Base-by-base conservation (phyloP, 30 jellyfish, hydroid and myxozoan species). In the Pelagia noctiluca region DNA sequence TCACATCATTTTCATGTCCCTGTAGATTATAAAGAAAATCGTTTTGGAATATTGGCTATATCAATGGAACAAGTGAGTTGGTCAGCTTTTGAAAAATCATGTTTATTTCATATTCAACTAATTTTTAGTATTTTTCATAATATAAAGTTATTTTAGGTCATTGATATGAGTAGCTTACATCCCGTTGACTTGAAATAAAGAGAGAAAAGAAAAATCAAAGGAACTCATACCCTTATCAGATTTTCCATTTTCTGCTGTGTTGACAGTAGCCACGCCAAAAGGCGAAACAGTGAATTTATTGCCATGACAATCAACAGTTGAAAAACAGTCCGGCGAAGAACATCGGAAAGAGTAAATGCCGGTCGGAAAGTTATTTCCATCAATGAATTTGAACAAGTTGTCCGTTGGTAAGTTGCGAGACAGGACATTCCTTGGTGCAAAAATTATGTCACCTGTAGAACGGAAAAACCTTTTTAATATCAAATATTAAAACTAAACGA, bases 251-350 rank as follows among this genome's bases (percentile, higher is more conserved):
- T 52, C 26, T 3, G 68, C 68, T 52, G 50, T 31, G 0, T 60
- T 52, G 4, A 60, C 47, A 2, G 49, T 38, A 34, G 78, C 71
- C 19, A 12, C 53, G 26, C 90, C 90, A 22, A 22, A 12, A 21
- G 61, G 18, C 7, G 83, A 63, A 0, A 84, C 71, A 38, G 60
- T 35, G 75, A 69, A 64, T 33, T 72, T 60, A 36, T 72, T 83
- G 8, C 95, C 95, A 46, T 26, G 10, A 42, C 64, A 71, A 35
- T 84, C 88, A 28, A 75, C 57, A n/a, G 88, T 73, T 5, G 88
- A 71, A 35, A 84, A 28, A 30, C 76, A 37, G 3, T 70, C 49
- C 12, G 29, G 2, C 0, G 66, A 49, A 0, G 88, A 60, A 5
- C 31, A 53, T 31, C 65, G 47, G 12, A 84, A 49, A 37, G 74